Conservation (phyloP, 2,888 invertebrate genomes). For the Chloromyia formosa region DNA sequence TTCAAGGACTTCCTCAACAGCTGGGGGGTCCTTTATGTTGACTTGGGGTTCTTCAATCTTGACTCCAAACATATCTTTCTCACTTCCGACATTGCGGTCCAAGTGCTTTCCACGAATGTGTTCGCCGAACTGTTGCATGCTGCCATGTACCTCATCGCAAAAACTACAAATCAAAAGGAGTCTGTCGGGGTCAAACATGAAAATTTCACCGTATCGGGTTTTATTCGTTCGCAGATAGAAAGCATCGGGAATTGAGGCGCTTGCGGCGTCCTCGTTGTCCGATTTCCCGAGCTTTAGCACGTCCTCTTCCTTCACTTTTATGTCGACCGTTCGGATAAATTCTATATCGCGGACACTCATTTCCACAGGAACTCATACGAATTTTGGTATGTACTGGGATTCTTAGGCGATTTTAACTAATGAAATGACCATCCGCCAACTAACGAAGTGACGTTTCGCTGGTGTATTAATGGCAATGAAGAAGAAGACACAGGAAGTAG, state of each 20-base stretch:
- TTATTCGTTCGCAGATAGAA: neutral
- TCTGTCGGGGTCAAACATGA: neutral
- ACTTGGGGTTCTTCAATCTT: neutral
- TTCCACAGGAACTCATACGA: too few species aligned
- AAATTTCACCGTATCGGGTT: constrained; percentile 13
- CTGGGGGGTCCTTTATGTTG: too few species aligned
- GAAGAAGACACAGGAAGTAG: too few species aligned
- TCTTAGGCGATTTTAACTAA: too few species aligned
- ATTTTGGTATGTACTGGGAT: too few species aligned
- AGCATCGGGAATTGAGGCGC: neutral
- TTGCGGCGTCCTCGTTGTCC: too few species aligned
- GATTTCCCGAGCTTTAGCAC: too few species aligned
- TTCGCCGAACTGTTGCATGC: constrained; percentile 13
- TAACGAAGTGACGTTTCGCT: too few species aligned
- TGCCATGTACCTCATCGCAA: constrained; percentile 1
- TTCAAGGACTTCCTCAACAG: too few species aligned
- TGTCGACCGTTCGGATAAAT: constrained; percentile 11
- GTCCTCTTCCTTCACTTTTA: neutral
- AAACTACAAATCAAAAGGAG: constrained; percentile 26
- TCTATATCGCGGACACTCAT: neutral
- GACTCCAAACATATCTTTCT: neutral
- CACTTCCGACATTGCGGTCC: neutral
- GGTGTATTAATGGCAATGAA: too few species aligned
- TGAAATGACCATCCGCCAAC: too few species aligned
- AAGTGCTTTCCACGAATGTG: neutral